Percentiles rank a stretch among this genome's conserved stretches.
These are phyloP conservation scores for Dascyllus trimaculatus DNA, from an alignment of 2,113 vertebrate species.

Conservation along the genomic window DNA sequence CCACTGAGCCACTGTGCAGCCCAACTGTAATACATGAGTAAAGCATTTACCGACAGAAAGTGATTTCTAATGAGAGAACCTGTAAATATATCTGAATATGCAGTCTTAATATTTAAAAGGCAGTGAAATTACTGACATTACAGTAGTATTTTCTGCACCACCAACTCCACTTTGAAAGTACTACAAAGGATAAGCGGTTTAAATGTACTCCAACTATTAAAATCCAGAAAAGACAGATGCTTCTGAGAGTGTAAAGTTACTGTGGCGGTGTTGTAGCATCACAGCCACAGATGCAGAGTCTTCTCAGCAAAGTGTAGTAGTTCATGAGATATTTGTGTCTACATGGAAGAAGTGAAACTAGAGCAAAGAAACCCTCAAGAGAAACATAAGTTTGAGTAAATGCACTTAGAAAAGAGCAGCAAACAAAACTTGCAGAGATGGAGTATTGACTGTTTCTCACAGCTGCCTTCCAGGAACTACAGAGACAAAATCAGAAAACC, in stretches of 20 bases:
- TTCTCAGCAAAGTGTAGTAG: neutral
- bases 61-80: neutral
- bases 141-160: too few species aligned
- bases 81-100: neutral
- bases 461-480: conserved; percentile 1
- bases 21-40: too few species aligned
- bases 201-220: too few species aligned
- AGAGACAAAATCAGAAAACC: conserved; percentile 22
- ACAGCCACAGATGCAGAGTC: neutral
- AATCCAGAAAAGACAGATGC: too few species aligned
- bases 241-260: too few species aligned
- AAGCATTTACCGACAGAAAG: neutral
- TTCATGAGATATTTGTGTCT: conserved; percentile 22
- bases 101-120: too few species aligned
- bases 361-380: conserved; percentile 23
- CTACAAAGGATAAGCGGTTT: too few species aligned
- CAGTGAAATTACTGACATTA: too few species aligned
- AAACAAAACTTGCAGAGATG: conserved; percentile 5
- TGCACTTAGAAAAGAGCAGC: neutral
- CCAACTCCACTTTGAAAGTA: too few species aligned
- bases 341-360: conserved; percentile 6
- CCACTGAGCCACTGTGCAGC: too few species aligned
- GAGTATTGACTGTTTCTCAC: conserved; percentile 17
- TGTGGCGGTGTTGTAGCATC: neutral
- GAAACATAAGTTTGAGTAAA: conserved; percentile 24